Evolutionary conservation across 2,888 invertebrate genomes (phyloP).

Genomic region (Drosophila lutescens): DNA sequence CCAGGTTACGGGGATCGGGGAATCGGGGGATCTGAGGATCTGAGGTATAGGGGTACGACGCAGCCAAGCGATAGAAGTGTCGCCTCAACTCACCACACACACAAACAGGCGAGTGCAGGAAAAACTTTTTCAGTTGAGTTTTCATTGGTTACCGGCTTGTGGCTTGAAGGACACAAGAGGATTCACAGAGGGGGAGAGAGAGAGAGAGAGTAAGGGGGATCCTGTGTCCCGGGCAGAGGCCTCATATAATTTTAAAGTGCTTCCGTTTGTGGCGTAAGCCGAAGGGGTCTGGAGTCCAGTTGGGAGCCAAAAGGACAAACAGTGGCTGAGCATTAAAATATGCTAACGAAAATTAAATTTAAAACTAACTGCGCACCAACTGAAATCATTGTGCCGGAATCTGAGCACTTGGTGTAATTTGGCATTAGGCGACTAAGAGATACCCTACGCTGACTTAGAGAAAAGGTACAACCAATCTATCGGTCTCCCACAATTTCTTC

Average conservation of each 20-base stretch:
- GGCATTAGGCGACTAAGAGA: neutral
- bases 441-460: neutral
- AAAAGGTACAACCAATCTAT: neutral
- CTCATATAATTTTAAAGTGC: slow-evolving; percentile 81
- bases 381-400: slow-evolving; percentile 38
- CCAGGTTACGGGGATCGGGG: neutral
- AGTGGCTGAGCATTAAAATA: slow-evolving; percentile 65
- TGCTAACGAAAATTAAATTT: slow-evolving; percentile 68
- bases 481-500: no score
- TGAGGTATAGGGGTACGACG: slow-evolving; percentile 12
- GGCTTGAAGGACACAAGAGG: slow-evolving; percentile 65
- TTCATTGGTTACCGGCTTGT: slow-evolving; percentile 79
- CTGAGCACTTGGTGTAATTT: neutral
- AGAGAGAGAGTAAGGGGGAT: neutral
- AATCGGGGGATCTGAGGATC: slow-evolving; percentile 7
- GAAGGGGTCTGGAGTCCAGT: slow-evolving; percentile 11
- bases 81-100: slow-evolving; percentile 46
- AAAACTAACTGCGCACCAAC: slow-evolving; percentile 57
- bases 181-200: slow-evolving; percentile 4
- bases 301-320: slow-evolving; percentile 62
- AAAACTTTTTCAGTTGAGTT: slow-evolving; percentile 76
- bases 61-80: slow-evolving; percentile 53
- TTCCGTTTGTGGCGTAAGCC: slow-evolving; percentile 70
- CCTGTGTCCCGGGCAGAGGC: slow-evolving; percentile 47
- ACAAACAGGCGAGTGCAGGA: slow-evolving; percentile 29